Evolutionary conservation across 1,140 invertebrate genomes (phyloP).

Genomic region (Drosophila punjabiensis): DNA sequence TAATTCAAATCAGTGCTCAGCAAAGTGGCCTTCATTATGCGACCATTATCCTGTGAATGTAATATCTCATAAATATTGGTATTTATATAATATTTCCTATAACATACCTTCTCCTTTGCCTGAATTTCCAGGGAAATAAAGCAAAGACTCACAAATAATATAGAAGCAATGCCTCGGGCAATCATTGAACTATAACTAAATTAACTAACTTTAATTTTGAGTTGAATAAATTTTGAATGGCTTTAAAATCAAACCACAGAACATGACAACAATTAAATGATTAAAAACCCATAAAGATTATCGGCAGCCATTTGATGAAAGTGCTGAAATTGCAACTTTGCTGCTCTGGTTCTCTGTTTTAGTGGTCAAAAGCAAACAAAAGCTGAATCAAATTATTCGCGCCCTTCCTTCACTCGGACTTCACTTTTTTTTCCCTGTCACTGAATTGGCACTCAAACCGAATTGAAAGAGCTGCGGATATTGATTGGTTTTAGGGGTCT

Average conservation of each 20-base stretch:
- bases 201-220: neutral
- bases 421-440: neutral
- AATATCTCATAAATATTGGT: accelerated
- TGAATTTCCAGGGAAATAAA: neutral
- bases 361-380: constrained; percentile 19
- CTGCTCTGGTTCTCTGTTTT: constrained; percentile 9
- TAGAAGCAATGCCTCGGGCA: neutral
- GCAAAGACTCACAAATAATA: neutral
- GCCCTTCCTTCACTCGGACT: neutral
- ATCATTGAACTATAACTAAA: constrained; percentile 26
- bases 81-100: neutral
- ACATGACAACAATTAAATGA: constrained; percentile 8
- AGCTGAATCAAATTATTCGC: constrained; percentile 48
- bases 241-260: neutral
- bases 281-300: constrained; percentile 47
- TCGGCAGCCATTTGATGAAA: constrained; percentile 4
- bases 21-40: neutral
- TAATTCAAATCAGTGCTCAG: neutral
- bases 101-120: constrained; percentile 14
- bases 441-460: constrained; percentile 31
- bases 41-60: neutral
- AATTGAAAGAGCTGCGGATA: constrained; percentile 39
- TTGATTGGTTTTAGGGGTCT: constrained; percentile 45
- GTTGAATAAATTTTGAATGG: neutral
- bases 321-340: neutral